Evolutionary conservation across 2,797 vertebrate species (phyloP), one percentile per base, ranked within the genome.

Genomic region (Aeoliscus strigatus): DNA sequence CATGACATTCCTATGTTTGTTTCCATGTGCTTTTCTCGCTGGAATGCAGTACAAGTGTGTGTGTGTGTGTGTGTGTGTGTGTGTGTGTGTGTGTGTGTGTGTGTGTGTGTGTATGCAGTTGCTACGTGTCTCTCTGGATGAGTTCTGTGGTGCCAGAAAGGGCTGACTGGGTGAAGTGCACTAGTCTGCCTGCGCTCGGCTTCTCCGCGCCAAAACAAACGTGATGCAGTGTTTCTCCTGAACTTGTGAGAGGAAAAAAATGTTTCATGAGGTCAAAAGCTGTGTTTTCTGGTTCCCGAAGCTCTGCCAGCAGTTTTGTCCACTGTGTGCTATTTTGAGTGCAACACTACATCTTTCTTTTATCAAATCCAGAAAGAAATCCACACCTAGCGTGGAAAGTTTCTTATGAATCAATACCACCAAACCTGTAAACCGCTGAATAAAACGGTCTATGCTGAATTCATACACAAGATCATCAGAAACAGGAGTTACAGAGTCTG

Each of bases 121-220:
- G 18, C 14, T 17, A 2, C 13, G 4, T 24, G 36, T 53, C 52
- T 45, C 34, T 49, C 27, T 43, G 39, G 23, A 28, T 47, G 16
- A 43, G 45, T 63, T 49, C 58, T 23, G 33, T 25, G 15, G 29
- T 9, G 56, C 55, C 56, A 72, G 51, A 70, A 49, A 53, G 50
- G 31, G 37, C 63, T 28, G 41, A 63, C 49, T 53, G 17, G 2
- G 42, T 49, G 36, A 42, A 60, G 46, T 49, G 66, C 52, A 56
- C 37, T 34, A 35, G 54, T 58, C 58, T 50, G 70, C 39, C 53
- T 59, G 26, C 17, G 51, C 49, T 67, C 28, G 36, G 47, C 44
- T 23, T 1, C 45, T 62, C 17, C 0, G 9, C 3, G 78, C 79
- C 79, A 83, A 80, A 66, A 77, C 57, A 83, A 81, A 82, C 59